These are phyloP conservation scores for Mola mola DNA, from an alignment of 2,113 vertebrate species.

Conservation along the genomic window DNA sequence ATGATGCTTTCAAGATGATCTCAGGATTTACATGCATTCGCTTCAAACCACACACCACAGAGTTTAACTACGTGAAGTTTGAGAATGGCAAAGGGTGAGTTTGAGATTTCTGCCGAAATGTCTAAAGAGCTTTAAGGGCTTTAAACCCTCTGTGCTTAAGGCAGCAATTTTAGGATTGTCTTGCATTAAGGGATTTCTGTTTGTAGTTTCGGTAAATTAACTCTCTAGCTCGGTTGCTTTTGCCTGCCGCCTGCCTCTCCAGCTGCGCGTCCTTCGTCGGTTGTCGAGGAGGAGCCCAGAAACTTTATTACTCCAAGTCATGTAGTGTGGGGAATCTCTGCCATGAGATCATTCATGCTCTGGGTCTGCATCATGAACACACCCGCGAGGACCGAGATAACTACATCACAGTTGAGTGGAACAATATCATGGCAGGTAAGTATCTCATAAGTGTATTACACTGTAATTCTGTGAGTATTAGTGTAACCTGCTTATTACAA, in stretches of 20 bases:
- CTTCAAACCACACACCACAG: slow-evolving; percentile 13
- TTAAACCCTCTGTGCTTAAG: too few relatives aligned
- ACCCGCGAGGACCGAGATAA: slow-evolving; percentile 39
- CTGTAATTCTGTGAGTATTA: too few relatives aligned
- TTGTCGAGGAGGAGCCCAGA: slow-evolving; percentile 42
- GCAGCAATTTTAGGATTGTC: too few relatives aligned
- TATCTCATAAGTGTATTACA: too few relatives aligned
- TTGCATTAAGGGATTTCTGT: too few relatives aligned
- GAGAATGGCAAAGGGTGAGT: slow-evolving; percentile 32
- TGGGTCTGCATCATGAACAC: slow-evolving; percentile 67
- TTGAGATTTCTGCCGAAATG: neutral
- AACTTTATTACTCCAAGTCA: neutral
- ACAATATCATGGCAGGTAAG: slow-evolving; percentile 26
- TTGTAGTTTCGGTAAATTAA: too few relatives aligned
- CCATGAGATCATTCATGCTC: slow-evolving; percentile 60
- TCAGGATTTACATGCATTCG: slow-evolving; percentile 33
- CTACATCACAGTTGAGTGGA: slow-evolving; percentile 42
- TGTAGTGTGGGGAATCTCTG: slow-evolving; percentile 54
- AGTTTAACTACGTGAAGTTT: slow-evolving; percentile 40
- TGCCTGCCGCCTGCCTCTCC: too few relatives aligned
- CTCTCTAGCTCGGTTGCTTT: too few relatives aligned
- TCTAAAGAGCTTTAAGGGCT: too few relatives aligned
- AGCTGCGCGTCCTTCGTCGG: slow-evolving; percentile 63
- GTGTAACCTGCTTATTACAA: too few relatives aligned
- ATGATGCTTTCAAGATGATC: slow-evolving; percentile 47